phyloP scores from a whole-genome alignment of 2,113 vertebrate genomes.

The Caracal caracal region DNA sequence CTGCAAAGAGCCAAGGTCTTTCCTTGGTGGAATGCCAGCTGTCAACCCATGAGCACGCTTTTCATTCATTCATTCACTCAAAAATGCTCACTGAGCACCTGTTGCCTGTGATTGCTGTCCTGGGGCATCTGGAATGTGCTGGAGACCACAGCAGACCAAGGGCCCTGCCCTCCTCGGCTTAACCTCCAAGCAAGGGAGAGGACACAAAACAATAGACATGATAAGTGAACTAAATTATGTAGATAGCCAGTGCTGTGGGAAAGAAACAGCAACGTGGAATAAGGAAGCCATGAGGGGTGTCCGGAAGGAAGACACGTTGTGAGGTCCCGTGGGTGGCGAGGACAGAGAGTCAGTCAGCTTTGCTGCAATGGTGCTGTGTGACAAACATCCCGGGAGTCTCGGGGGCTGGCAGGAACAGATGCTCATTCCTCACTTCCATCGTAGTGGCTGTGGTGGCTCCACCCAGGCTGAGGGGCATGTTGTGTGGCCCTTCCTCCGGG shows the following conservation, averaged over 20 bases:
- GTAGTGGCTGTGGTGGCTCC: neutral
- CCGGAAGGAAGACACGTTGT: too few relatives aligned
- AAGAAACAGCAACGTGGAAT: neutral
- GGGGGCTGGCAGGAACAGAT: fast-evolving
- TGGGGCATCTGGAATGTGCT: neutral
- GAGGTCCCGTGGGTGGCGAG: neutral
- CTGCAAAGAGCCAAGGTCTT: fast-evolving
- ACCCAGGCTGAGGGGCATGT: neutral
- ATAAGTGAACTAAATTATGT: too few relatives aligned
- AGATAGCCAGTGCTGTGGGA: neutral
- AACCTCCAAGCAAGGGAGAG: neutral
- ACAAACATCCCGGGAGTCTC: neutral
- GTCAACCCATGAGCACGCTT: neutral
- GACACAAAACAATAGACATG: fast-evolving
- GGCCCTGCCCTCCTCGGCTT: too few relatives aligned
- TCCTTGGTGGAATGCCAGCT: neutral
- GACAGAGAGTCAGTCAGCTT: neutral
- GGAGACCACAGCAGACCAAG: neutral
- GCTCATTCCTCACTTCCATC: neutral
- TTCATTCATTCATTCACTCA: neutral
- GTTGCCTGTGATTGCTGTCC: neutral
- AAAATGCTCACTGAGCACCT: neutral
- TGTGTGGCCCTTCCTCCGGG: fast-evolving
- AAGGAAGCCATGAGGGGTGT: neutral
- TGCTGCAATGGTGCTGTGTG: fast-evolving